Conservation (phyloP, 2,113 vertebrate species). For the Hiodon tergisus region DNA sequence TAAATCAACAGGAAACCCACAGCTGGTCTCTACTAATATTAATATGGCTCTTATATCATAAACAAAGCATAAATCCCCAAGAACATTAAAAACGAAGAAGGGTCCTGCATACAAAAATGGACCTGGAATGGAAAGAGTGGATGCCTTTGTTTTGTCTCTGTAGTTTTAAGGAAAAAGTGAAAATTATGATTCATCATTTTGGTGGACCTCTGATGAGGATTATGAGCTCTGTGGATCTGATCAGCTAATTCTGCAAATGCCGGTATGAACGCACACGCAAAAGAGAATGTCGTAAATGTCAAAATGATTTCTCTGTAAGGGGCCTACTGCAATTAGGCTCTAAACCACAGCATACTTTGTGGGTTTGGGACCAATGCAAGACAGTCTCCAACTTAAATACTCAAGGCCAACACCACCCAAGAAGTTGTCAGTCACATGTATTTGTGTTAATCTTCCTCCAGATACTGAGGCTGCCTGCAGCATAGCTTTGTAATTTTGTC, state of each 20-base stretch:
- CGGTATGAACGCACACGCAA: neutral
- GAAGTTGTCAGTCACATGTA: conserved; percentile 16
- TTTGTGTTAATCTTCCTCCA: conserved; percentile 12
- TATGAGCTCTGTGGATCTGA: neutral
- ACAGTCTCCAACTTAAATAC: conserved; percentile 14
- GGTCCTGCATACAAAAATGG: neutral
- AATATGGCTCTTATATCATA: neutral
- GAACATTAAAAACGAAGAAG: neutral
- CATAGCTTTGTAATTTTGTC: neutral
- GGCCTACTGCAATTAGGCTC: conserved; percentile 1
- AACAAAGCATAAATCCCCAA: neutral
- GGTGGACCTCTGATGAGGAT: neutral
- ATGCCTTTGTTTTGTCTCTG: too few relatives aligned
- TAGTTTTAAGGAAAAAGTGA: neutral
- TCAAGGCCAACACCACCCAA: conserved; percentile 7
- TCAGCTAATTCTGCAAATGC: neutral
- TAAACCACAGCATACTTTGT: conserved; percentile 6
- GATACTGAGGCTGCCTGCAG: conserved; percentile 6
- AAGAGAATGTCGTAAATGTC: neutral
- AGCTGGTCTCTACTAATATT: neutral
- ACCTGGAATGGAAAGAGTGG: neutral
- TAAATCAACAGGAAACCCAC: neutral
- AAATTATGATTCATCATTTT: neutral
- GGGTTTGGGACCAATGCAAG: conserved; percentile 14
- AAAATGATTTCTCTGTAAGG: neutral